Percentiles rank a stretch among this genome's conserved stretches.
Conservation (phyloP, 2,113 vertebrate genomes). For the Psophia crepitans region DNA sequence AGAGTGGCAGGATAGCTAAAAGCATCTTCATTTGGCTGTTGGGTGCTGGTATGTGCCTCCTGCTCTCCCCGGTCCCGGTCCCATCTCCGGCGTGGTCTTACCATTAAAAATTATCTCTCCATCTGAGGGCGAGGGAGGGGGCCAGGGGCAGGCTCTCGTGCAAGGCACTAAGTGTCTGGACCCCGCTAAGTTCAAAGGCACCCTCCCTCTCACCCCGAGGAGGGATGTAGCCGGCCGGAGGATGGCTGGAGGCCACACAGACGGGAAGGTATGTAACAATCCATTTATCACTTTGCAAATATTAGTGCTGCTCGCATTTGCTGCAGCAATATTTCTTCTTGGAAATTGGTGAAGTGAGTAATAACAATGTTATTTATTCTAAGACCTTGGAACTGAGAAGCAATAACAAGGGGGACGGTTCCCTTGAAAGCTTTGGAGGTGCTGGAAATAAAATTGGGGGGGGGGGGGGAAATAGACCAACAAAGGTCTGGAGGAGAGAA, state of each 20-base stretch:
- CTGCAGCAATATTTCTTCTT: constrained; percentile 63
- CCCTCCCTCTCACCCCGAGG: neutral
- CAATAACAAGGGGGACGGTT: constrained; percentile 35
- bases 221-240: neutral
- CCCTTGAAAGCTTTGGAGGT: constrained; percentile 56
- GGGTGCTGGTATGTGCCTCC: neutral
- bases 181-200: neutral
- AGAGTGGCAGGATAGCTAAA: too few relatives aligned
- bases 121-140: neutral
- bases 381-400: constrained; percentile 68
- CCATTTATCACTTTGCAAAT: constrained; percentile 65
- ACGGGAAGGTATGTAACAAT: constrained; percentile 45
- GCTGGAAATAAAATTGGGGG: constrained; percentile 13
- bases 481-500: constrained; percentile 46
- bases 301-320: constrained; percentile 56
- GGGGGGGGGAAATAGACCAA: neutral
- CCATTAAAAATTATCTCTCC: neutral
- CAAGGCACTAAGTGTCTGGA: neutral
- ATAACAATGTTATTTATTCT: constrained; percentile 71
- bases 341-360: constrained; percentile 65
- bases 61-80: neutral
- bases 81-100: neutral
- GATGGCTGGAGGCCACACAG: constrained; percentile 53
- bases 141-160: neutral
- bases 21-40: neutral